Percentiles rank a stretch among this genome's conserved stretches.
phyloP scores from a whole-genome alignment of 2,888 invertebrate genomes.

The Myopa testacea region DNA sequence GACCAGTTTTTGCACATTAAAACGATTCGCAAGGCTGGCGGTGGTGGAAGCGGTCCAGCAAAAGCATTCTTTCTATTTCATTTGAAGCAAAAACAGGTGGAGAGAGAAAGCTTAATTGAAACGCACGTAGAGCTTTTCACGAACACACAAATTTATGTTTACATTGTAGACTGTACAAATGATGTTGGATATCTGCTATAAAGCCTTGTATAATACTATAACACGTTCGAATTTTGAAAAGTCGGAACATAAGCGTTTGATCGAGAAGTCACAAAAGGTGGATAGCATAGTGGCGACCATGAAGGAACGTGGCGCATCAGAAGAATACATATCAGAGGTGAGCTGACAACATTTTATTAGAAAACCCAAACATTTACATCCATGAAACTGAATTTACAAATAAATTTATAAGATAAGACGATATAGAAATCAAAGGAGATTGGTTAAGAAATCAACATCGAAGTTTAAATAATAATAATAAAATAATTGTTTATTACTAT shows the following conservation, averaged over 20 bases:
- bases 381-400: not conserved
- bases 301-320: slow-evolving; percentile 81
- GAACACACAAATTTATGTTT: not conserved
- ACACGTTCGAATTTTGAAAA: slow-evolving; percentile 76
- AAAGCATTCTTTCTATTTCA: slow-evolving; percentile 85
- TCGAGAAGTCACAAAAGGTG: slow-evolving; percentile 88
- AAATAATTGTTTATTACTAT: not conserved
- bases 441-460: not conserved
- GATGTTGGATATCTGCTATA: slow-evolving; percentile 78
- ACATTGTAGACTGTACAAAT: slow-evolving; percentile 74
- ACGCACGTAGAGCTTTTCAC: not conserved
- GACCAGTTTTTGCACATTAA: slow-evolving; percentile 72
- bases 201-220: slow-evolving; percentile 78
- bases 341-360: slow-evolving; percentile 56
- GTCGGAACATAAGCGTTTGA: slow-evolving; percentile 79
- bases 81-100: slow-evolving; percentile 75
- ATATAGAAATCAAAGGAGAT: too few relatives aligned
- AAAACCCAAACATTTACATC: not conserved
- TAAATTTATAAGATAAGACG: too few relatives aligned
- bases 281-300: slow-evolving; percentile 85
- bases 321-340: slow-evolving; percentile 84
- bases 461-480: not conserved
- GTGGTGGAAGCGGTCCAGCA: slow-evolving; percentile 78
- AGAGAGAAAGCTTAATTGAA: slow-evolving; percentile 68
- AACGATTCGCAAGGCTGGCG: slow-evolving; percentile 79